Evolutionary conservation across 2,888 invertebrate genomes (phyloP).

Genomic region (Platycheirus rosarum): DNA sequence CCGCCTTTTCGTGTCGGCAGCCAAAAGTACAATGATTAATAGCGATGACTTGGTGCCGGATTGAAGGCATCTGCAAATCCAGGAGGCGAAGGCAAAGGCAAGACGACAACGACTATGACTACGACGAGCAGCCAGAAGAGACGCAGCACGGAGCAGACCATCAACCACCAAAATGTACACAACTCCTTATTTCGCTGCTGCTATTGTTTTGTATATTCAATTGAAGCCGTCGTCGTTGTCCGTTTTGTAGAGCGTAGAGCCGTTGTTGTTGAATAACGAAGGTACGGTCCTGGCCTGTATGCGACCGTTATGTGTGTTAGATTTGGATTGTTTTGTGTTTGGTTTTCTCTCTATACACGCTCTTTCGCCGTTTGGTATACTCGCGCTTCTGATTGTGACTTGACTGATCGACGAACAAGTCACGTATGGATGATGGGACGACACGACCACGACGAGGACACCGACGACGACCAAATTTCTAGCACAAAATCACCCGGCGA

Average conservation of each 20-base stretch:
- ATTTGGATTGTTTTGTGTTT: constrained; percentile 50
- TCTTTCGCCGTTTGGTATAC: constrained; percentile 15
- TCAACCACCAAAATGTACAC: constrained; percentile 70
- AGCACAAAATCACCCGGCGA: constrained; percentile 47
- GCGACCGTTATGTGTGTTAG: constrained; percentile 36
- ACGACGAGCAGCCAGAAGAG: constrained; percentile 14
- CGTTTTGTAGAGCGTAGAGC: not conserved
- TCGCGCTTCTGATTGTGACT: constrained; percentile 62
- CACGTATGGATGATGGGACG: constrained; percentile 74
- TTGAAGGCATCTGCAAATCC: constrained; percentile 70
- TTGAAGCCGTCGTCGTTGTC: constrained; percentile 17
- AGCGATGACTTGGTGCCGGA: constrained; percentile 76
- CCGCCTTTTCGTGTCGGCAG: constrained; percentile 81
- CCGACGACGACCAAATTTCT: constrained; percentile 71
- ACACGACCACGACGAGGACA: constrained; percentile 68
- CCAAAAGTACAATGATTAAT: constrained; percentile 82
- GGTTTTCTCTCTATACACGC: constrained; percentile 44
- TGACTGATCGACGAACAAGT: constrained; percentile 74
- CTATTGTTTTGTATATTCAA: constrained; percentile 45
- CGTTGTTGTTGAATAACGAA: not conserved
- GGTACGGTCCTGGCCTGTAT: constrained; percentile 15
- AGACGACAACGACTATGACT: constrained; percentile 10
- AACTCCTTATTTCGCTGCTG: constrained; percentile 61
- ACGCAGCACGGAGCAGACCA: constrained; percentile 27
- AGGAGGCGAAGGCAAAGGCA: constrained; percentile 49